Evolutionary conservation across 2,113 vertebrate species (phyloP).

Genomic region (Thymallus thymallus): DNA sequence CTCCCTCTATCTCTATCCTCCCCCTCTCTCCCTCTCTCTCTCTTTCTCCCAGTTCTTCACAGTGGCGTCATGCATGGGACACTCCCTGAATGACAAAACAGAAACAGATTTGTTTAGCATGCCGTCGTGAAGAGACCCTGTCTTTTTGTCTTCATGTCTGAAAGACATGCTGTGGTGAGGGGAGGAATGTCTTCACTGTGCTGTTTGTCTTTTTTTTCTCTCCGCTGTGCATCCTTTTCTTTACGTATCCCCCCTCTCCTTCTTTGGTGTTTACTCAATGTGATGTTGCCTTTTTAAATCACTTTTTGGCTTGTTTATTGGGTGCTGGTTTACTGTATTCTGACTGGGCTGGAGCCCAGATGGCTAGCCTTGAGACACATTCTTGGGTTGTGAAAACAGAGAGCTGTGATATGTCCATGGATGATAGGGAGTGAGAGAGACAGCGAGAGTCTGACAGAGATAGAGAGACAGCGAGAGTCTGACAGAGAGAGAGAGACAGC

Average conservation of each 20-base stretch:
- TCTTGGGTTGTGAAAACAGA: constrained; percentile 40
- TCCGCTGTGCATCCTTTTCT: constrained; percentile 25
- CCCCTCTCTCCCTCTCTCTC: neutral
- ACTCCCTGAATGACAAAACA: constrained; percentile 63
- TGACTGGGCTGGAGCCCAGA: constrained; percentile 49
- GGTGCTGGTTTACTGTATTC: constrained; percentile 31
- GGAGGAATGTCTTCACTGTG: constrained; percentile 44
- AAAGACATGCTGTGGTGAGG: constrained; percentile 38
- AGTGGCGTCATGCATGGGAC: constrained; percentile 60
- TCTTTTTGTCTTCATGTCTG: constrained; percentile 43
- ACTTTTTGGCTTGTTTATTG: constrained; percentile 39
- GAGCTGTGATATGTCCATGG: constrained; percentile 34
- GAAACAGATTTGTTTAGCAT: constrained; percentile 70
- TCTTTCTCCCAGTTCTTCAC: constrained; percentile 28
- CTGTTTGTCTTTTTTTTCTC: constrained; percentile 38
- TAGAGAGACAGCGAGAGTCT: neutral
- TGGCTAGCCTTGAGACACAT: constrained; percentile 32
- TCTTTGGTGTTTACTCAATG: constrained; percentile 30
- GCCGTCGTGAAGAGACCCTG: constrained; percentile 32
- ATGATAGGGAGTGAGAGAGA: constrained; percentile 17
- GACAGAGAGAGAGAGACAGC: too few relatives aligned
- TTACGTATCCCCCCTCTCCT: neutral
- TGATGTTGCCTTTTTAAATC: constrained; percentile 35
- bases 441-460: neutral
- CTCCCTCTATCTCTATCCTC: neutral